Percentiles rank a stretch among this genome's conserved stretches.
These are phyloP conservation scores for Neotoxoptera formosana DNA, from an alignment of 1,140 invertebrate genomes.

Conservation along the genomic window DNA sequence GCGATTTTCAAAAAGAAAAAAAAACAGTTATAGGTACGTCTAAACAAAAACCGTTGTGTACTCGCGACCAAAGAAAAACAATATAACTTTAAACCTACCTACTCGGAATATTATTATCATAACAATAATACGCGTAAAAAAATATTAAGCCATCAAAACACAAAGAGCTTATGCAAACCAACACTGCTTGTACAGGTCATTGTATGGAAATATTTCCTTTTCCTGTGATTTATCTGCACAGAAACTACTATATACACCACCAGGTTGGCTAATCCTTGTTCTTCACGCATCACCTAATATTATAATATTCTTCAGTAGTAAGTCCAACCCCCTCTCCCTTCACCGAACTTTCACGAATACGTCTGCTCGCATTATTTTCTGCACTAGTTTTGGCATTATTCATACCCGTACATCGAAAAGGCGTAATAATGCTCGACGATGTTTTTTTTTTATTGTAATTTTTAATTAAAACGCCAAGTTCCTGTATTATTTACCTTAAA, in stretches of 20 bases:
- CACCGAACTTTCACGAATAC: not conserved
- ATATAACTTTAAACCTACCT: not conserved
- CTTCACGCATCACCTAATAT: not conserved
- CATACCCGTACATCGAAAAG: not conserved
- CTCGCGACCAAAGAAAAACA: not conserved
- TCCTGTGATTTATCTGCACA: not conserved
- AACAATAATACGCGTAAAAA: not conserved
- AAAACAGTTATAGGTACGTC: not conserved
- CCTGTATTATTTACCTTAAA: not conserved
- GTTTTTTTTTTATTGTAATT: not conserved
- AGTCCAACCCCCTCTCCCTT: not conserved
- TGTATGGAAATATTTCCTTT: conserved; percentile 11
- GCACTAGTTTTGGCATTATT: not conserved
- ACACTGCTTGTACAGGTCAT: not conserved
- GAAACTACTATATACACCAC: not conserved
- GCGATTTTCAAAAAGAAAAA: not conserved
- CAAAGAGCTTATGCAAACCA: not conserved
- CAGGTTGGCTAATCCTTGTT: not conserved
- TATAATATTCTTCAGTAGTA: not conserved
- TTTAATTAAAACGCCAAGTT: not conserved
- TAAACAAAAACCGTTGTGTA: not conserved
- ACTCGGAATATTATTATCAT: conserved; percentile 4
- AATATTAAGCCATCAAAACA: not conserved
- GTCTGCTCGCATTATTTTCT: not conserved
- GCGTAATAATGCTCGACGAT: not conserved